Evolutionary conservation across 1,140 invertebrate species (phyloP).

Genomic region (Brachionus paranguensis): DNA sequence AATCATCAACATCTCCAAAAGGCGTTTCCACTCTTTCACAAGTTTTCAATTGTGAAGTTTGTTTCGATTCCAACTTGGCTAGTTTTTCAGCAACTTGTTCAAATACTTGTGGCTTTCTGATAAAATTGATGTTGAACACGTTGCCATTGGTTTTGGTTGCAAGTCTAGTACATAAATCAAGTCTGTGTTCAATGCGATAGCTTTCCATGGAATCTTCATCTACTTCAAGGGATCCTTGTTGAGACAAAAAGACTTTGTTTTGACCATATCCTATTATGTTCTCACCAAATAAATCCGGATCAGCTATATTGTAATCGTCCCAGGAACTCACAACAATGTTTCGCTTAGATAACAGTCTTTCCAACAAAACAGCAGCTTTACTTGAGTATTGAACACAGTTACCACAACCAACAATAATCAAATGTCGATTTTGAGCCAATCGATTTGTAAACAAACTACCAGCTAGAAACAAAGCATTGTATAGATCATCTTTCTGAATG

Average conservation of each 20-base stretch:
- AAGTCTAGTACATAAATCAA: slow-evolving; percentile 5
- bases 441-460: slow-evolving; percentile 22
- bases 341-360: not conserved
- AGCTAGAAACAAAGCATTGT: slow-evolving; percentile 2
- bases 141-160: slow-evolving; percentile 11
- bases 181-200: not conserved
- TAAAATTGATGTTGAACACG: slow-evolving; percentile 26
- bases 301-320: slow-evolving; percentile 30
- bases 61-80: not conserved
- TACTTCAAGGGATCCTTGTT: not conserved
- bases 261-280: not conserved
- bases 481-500: not conserved
- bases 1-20: slow-evolving; percentile 35
- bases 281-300: not conserved
- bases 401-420: slow-evolving; percentile 35
- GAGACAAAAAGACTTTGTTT: slow-evolving; percentile 11
- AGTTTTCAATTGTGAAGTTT: not conserved
- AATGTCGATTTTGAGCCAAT: not conserved
- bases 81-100: not conserved
- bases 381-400: slow-evolving; percentile 7
- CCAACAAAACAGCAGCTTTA: not conserved
- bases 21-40: slow-evolving; percentile 27
- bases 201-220: not conserved
- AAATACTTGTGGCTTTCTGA: not conserved
- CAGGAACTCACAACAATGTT: slow-evolving; percentile 32